Evolutionary conservation across 2,113 vertebrate genomes (phyloP).

Genomic region (Hemibagrus wyckioides): DNA sequence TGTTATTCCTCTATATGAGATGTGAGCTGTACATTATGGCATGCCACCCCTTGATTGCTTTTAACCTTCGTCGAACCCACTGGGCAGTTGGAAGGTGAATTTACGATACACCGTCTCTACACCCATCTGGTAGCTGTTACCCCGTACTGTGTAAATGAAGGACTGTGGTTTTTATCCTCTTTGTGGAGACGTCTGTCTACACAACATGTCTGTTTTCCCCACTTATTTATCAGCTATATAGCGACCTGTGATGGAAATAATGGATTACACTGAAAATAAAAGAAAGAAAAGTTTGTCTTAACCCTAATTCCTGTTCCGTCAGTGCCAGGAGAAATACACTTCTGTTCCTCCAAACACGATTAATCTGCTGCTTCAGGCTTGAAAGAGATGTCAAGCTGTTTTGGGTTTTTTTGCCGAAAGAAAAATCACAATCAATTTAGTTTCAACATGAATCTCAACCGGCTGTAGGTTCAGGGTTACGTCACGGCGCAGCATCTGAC

Average conservation of each 20-base stretch:
- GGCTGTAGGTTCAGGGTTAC: slow-evolving; percentile 26
- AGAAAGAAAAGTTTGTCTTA: slow-evolving; percentile 59
- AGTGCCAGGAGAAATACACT: slow-evolving; percentile 45
- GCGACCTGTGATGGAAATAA: slow-evolving; percentile 49
- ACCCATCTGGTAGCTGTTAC: slow-evolving; percentile 37
- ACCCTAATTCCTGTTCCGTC: slow-evolving; percentile 33
- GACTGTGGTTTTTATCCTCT: slow-evolving; percentile 13
- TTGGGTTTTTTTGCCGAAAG: background rate
- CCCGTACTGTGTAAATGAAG: slow-evolving; percentile 19
- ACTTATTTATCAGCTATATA: slow-evolving; percentile 26
- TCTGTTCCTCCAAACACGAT: slow-evolving; percentile 60
- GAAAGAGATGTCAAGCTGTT: slow-evolving; percentile 52
- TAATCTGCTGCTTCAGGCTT: slow-evolving; percentile 58
- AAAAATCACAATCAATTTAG: slow-evolving; percentile 22
- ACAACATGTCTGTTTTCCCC: slow-evolving; percentile 9
- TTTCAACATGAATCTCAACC: slow-evolving; percentile 49
- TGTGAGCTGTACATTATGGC: background rate
- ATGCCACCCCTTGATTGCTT: background rate
- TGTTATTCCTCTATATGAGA: background rate
- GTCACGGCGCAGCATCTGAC: background rate
- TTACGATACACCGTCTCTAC: background rate
- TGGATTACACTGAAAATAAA: slow-evolving; percentile 53
- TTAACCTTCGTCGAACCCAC: background rate
- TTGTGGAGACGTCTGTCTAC: slow-evolving; percentile 1
- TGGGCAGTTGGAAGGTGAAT: slow-evolving; percentile 4